phyloP scores from a whole-genome alignment of 2,113 vertebrate genomes.

The Polypterus bichir region DNA sequence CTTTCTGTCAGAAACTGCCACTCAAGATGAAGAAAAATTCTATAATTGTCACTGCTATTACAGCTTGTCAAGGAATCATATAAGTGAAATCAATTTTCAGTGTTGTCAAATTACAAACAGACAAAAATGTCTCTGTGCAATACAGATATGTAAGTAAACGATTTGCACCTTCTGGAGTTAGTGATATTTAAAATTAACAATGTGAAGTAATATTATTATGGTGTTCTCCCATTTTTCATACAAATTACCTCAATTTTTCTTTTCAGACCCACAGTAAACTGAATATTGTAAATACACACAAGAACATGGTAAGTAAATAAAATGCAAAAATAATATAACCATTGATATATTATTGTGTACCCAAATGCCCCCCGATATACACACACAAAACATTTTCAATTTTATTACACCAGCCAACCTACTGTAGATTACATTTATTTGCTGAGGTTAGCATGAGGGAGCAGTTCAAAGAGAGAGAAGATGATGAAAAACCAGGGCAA shows the following conservation, averaged over 20 bases:
- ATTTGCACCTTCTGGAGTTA: neutral
- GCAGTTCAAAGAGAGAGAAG: too few relatives aligned
- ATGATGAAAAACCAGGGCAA: too few relatives aligned
- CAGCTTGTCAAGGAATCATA: slow-evolving; percentile 12
- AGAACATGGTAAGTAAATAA: neutral
- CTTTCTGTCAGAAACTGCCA: slow-evolving; percentile 14
- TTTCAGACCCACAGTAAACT: neutral
- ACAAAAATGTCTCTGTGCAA: slow-evolving; percentile 8
- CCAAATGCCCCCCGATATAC: too few relatives aligned
- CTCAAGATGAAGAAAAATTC: slow-evolving; percentile 12
- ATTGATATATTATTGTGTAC: too few relatives aligned
- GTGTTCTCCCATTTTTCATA: neutral
- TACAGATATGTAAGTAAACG: slow-evolving; percentile 5
- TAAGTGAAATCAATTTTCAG: slow-evolving; percentile 11
- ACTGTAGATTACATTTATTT: too few relatives aligned
- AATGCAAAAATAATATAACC: too few relatives aligned
- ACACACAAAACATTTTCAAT: too few relatives aligned
- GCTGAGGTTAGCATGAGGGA: too few relatives aligned
- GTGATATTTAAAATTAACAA: neutral
- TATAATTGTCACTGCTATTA: slow-evolving; percentile 14
- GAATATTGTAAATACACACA: neutral
- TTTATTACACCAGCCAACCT: too few relatives aligned
- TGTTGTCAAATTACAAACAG: slow-evolving; percentile 12
- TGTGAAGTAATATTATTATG: neutral
- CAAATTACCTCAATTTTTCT: neutral